Base-by-base conservation (phyloP, 1,140 invertebrate species). In the Euura saliciscinereae region DNA sequence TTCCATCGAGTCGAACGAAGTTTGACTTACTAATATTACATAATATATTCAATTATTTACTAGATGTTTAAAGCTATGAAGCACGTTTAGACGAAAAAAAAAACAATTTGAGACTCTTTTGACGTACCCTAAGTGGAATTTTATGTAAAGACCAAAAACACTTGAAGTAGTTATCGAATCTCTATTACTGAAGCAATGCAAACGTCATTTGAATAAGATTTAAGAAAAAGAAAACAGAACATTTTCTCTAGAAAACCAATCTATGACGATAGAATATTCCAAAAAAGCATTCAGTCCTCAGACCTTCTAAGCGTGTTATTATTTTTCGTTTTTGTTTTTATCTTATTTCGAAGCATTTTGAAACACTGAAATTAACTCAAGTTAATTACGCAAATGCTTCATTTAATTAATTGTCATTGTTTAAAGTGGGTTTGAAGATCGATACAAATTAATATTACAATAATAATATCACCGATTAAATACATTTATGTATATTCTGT, bases 381-480 rank as follows among this genome's bases (percentile, higher is more conserved):
- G 75, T 80, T 82, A 80, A 83, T 78, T 76, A 78, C 74, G 79
- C 77, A 77, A 84, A 81, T 79, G 80, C 77, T 67, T 42, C 8
- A 67, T 28, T 28, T 28, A 28, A 28, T 28, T 6, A 4, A 44
- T 64, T 13, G 59, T 44, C 66, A 59, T 59, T 6, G 13, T 59
- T 59, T 6, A 59, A 59, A 59, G 51, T 44, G 4, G 11, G 66
- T 67, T 67, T 28, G 43, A 11, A 67, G 42, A 8, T 67, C 66
- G 43, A 4, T 13, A 67, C 28, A 28, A 11, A 67, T 42, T 44
- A 28, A 28, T 28, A 28, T 28, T 28, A 28, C 28, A 28, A 28
- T 28, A 28, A 28, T 28, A 28, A 28, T 28, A 28, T 28, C 28
- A 28, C 28, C 28, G 28, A 28, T 28, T 28, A 59, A 59, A 11